Evolutionary conservation across 2,888 invertebrate genomes (phyloP).

Genomic region (Taenaris catops): DNA sequence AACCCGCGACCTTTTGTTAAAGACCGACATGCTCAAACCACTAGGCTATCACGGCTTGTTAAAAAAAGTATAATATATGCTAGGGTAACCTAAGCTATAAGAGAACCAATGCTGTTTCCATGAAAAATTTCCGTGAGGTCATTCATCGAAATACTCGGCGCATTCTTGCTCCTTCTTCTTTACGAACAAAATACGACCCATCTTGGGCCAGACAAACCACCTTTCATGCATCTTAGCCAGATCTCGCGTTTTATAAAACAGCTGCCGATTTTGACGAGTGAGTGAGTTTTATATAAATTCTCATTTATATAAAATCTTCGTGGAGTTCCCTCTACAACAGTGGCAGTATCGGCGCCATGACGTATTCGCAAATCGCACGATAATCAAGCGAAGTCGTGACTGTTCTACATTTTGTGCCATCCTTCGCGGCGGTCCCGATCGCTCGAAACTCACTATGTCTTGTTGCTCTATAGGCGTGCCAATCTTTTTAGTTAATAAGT

Average conservation of each 20-base stretch:
- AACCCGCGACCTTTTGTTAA: too few species aligned
- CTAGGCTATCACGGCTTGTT: too few species aligned
- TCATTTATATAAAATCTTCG: too few species aligned
- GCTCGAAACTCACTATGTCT: conserved; percentile 18
- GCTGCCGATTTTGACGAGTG: conserved; percentile 19
- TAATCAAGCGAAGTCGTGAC: conserved; percentile 8
- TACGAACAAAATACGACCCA: conserved; percentile 20
- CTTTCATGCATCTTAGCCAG: conserved; percentile 9
- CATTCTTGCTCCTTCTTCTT: not conserved
- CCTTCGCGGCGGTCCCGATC: conserved; percentile 10
- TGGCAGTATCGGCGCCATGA: conserved; percentile 19
- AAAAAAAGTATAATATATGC: too few species aligned
- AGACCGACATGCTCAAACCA: too few species aligned
- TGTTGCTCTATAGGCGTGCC: conserved; percentile 13
- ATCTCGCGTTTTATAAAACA: conserved; percentile 22
- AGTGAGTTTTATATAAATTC: too few species aligned
- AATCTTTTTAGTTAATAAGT: conserved; percentile 13
- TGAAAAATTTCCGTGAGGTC: too few species aligned
- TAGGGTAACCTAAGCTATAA: too few species aligned
- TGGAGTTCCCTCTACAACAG: too few species aligned
- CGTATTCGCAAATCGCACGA: conserved; percentile 21
- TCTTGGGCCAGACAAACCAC: conserved; percentile 21
- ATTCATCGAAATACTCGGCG: conserved; percentile 3
- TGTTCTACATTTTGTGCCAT: not conserved
- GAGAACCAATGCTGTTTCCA: too few species aligned